phyloP scores from a whole-genome alignment of 2,113 vertebrate species.

The Macaca fascicularis region T2T-MFA8v1.1 NC_088378.1:91953501-91954000 shows the following conservation, averaged over 20 bases:
- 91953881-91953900: background rate
- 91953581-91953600: background rate
- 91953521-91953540: slow-evolving; percentile 15
- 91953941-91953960: background rate
- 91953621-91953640: background rate
- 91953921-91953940: background rate
- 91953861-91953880: background rate
- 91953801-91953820: background rate
- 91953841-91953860: background rate
- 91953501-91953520: background rate
- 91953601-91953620: background rate
- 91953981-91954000: background rate
- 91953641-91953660: background rate
- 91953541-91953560: background rate
- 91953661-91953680: background rate
- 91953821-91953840: background rate
- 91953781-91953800: background rate
- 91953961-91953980: background rate
- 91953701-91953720: background rate
- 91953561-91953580: background rate
- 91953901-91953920: background rate
- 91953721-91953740: background rate
- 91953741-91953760: slow-evolving; percentile 9
- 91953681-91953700: background rate
- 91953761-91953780: background rate